These are phyloP conservation scores for Brachionus plicatilis DNA, from an alignment of 1,140 invertebrate genomes.

Conservation along the genomic window DNA sequence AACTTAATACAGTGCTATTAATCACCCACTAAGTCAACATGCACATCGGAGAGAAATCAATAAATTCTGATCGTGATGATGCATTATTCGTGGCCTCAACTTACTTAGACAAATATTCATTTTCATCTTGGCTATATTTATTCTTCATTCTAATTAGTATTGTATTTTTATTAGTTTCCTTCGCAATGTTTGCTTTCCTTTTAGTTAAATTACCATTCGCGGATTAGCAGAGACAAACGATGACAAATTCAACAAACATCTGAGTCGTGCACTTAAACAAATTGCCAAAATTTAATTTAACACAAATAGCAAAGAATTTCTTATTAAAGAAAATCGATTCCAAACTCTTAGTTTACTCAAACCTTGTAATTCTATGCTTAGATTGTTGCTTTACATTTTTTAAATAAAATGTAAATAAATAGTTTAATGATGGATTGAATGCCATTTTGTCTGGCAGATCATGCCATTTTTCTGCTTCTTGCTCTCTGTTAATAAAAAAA, in stretches of 20 bases:
- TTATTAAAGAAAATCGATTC: slow-evolving; percentile 18
- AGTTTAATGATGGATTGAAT: neutral
- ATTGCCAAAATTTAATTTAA: slow-evolving; percentile 5
- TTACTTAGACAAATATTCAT: neutral
- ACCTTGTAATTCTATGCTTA: neutral
- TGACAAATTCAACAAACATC: neutral
- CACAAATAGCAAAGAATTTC: neutral
- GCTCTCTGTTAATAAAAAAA: neutral
- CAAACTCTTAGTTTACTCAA: neutral
- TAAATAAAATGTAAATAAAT: neutral
- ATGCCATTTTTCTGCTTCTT: neutral
- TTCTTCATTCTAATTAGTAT: slow-evolving; percentile 2
- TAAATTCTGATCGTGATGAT: neutral
- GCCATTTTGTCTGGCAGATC: neutral
- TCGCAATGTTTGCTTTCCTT: slow-evolving; percentile 2
- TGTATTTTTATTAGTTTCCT: slow-evolving; percentile 21
- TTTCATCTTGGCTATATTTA: slow-evolving; percentile 22
- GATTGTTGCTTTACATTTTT: neutral
- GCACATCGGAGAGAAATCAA: neutral
- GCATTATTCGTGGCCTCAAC: neutral
- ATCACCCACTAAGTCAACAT: slow-evolving; percentile 3
- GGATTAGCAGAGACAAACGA: neutral
- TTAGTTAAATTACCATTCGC: slow-evolving; percentile 13
- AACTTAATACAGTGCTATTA: neutral
- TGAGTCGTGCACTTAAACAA: neutral